Percentiles rank a stretch among this genome's conserved stretches.
These are phyloP conservation scores for Sylvia atricapilla DNA, from an alignment of 2,113 vertebrate genomes.

Conservation along the genomic window DNA sequence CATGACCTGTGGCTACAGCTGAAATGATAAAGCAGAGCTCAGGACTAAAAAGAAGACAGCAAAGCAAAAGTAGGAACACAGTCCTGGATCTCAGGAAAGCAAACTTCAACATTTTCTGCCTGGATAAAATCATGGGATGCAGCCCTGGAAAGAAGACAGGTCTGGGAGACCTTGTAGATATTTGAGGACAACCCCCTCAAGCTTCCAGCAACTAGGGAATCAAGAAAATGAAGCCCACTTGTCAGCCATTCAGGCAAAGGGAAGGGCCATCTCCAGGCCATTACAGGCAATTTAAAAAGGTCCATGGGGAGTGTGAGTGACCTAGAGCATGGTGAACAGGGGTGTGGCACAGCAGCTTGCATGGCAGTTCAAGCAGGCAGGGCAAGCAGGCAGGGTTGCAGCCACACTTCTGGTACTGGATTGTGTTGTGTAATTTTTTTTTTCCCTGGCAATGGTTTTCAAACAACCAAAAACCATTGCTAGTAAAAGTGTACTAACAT, in stretches of 20 bases:
- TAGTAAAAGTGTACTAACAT: background rate
- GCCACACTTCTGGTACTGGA: background rate
- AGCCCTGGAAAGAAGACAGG: background rate
- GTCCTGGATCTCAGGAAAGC: background rate
- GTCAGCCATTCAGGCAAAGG: background rate
- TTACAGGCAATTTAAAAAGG: background rate
- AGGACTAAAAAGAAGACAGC: background rate
- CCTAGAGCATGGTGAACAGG: background rate
- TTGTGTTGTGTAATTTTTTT: too few relatives aligned
- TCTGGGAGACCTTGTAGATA: background rate
- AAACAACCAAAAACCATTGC: background rate
- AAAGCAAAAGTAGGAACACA: background rate
- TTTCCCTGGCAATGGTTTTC: background rate
- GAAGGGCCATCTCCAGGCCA: background rate
- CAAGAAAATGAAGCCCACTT: background rate
- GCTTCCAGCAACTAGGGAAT: background rate
- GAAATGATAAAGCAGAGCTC: background rate
- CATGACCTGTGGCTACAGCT: background rate
- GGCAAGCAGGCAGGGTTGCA: background rate
- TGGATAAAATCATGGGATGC: background rate
- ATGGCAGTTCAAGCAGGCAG: background rate
- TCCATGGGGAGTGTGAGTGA: background rate
- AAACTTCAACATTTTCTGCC: background rate
- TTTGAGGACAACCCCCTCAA: fast-evolving
- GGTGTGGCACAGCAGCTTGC: background rate